Conservation (phyloP, 2,888 invertebrate species). For the Hyposoter didymator region DNA sequence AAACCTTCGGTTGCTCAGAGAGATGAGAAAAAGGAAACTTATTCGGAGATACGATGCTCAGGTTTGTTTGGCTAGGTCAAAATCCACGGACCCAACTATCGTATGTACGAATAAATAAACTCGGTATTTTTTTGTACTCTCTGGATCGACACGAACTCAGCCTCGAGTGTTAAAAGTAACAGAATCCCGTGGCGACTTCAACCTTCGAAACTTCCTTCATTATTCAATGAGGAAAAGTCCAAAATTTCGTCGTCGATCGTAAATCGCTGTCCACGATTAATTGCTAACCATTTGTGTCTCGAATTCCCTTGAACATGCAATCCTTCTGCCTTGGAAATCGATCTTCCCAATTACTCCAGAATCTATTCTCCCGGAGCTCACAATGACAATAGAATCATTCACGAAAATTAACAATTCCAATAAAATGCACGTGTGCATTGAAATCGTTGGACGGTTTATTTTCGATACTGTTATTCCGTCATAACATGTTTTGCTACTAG, state of each 20-base stretch:
- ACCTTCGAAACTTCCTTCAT: constrained; percentile 19
- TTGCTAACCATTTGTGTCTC: constrained; percentile 15
- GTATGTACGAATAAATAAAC: background rate
- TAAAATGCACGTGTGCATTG: too few species aligned
- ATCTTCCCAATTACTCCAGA: background rate
- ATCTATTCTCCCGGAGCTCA: background rate
- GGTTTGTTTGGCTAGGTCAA: constrained; percentile 79
- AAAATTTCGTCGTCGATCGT: constrained; percentile 57
- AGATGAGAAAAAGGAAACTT: constrained; percentile 55
- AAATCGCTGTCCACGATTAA: constrained; percentile 62
- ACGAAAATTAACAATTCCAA: too few species aligned
- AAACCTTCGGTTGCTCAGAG: constrained; percentile 19
- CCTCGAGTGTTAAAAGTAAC: constrained; percentile 29
- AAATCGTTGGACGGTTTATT: too few species aligned
- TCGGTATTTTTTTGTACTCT: background rate
- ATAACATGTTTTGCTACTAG: background rate
- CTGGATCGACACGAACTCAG: background rate
- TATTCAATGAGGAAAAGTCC: constrained; percentile 23
- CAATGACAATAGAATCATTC: background rate
- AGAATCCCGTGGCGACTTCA: background rate
- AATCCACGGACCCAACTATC: constrained; percentile 68
- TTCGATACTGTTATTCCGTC: too few species aligned
- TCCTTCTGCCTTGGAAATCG: background rate
- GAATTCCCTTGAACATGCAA: background rate
- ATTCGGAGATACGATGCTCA: constrained; percentile 71